Evolutionary conservation across 2,888 invertebrate species (phyloP), one percentile per base, ranked within the genome.

Genomic region (Hanleya hanleyi): DNA sequence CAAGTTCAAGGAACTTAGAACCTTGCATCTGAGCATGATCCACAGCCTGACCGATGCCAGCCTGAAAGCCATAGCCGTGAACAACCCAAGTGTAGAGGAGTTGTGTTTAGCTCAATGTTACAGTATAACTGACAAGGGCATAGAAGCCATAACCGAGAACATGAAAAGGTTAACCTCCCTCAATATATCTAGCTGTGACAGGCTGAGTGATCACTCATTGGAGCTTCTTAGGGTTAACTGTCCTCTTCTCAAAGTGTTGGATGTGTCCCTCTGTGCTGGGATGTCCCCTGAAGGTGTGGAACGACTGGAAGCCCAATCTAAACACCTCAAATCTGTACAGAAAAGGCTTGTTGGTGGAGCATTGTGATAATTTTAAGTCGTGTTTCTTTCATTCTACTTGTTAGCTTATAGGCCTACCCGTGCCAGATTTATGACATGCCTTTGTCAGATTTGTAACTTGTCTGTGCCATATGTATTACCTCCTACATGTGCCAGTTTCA

Each of bases 11-110:
- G 94, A 94, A 88, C 91, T 95, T 7, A 90, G 90, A 38, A 91
- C 91, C 74, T 91, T 95, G 33, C 92, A 93, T 84, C 90, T 95
- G 66, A 94, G 94, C 74, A 92, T 93, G 86, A 94, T 95, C 83
- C 94, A 94, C 83, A 94, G 90, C 89, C 93, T 95, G 73, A 93
- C 94, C 0, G 92, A 93, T 77, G 90, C 92, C 75, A 94, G 95
- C 49, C 92, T 95, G 78, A 92, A 92, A 77, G 91, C 93, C 77
- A 89, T 95, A 75, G 93, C 94, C 7, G 91, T 90, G 75, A 93
- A 93, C 84, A 95, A 95, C 87, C 93, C 94, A 36, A 93, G 94
- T 77, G 92, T 95, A 81, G 94, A 95, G 88, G 92, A 92, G 78
- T 89, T 95, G 9, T 92, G 94, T 86, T 89, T 95, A 26, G 93